Evolutionary conservation across 2,888 invertebrate genomes (phyloP).

Genomic region (Drosophila falleni): DNA sequence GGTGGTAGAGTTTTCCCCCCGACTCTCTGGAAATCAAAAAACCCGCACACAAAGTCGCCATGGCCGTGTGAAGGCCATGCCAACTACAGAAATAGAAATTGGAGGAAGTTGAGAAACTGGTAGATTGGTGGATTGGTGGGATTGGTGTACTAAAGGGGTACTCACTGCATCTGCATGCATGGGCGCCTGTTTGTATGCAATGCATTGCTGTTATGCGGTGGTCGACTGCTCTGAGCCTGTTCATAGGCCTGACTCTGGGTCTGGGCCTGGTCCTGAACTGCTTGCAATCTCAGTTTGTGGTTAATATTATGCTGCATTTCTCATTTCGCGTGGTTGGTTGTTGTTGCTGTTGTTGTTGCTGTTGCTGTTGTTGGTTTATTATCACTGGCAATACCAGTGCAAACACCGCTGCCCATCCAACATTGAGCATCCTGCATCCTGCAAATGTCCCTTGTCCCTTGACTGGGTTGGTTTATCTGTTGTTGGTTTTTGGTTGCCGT

Average conservation of each 20-base stretch:
- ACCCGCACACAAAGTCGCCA: constrained; percentile 67
- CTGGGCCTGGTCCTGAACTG: constrained; percentile 25
- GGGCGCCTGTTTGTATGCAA: constrained; percentile 45
- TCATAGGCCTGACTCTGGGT: neutral
- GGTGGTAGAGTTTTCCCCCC: neutral
- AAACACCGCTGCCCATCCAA: constrained; percentile 54
- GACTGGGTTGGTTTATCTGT: constrained; percentile 38
- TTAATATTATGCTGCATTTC: constrained; percentile 82
- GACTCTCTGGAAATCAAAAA: constrained; percentile 57
- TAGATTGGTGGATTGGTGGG: neutral
- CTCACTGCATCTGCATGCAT: constrained; percentile 32
- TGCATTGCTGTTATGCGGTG: constrained; percentile 36
- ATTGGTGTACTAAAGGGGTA: constrained; percentile 1
- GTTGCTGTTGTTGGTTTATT: constrained; percentile 73
- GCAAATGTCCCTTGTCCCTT: constrained; percentile 20
- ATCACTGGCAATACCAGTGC: constrained; percentile 71
- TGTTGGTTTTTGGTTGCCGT: constrained; percentile 64
- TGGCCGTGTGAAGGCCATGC: constrained; percentile 69
- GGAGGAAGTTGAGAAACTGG: neutral
- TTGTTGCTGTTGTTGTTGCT: constrained; percentile 57
- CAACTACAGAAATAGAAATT: constrained; percentile 39
- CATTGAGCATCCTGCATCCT: constrained; percentile 47
- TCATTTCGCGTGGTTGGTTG: constrained; percentile 72
- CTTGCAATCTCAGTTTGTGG: constrained; percentile 82
- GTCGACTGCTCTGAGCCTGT: neutral